Base-by-base conservation (phyloP, 1,140 invertebrate genomes). In the Capitella teleta region DNA sequence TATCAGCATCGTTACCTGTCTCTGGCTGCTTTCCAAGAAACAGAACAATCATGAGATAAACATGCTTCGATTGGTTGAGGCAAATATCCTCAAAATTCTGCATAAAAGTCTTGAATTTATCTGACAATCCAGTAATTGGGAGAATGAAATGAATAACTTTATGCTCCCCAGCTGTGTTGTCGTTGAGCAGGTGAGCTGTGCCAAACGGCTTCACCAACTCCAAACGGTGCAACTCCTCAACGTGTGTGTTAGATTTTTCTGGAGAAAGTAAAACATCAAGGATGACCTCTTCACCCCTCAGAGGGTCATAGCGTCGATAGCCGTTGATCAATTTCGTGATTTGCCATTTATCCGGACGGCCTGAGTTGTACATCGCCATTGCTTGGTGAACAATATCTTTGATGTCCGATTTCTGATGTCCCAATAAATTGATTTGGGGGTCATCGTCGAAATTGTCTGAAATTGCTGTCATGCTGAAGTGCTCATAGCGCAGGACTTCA, bases 41-140 rank as follows among this genome's bases (percentile, higher is more conserved):
- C 8, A 93, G 74, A 12, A 96, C 79, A 1, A 96, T 75, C 26
- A 84, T 73, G 6, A 97, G 70, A 44, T 78, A 75, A 16, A 85
- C 82, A 58, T 77, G 76, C 65, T 86, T 79, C 55, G 79, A 70
- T 12, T 66, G 71, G 50, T 74, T 74, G 43, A 88, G 60, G 57
- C 86, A 86, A 5, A 87, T 78, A 16, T 83, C 75, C 63, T 90
- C 85, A 67, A 89, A 92, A 61, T 84, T 88, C 40, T 75, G 76
- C 62, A 96, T 76, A 66, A 98, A 98, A 30, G 92, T 76, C 38
- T 80, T 69, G 60, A 96, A 93, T 8, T 81, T 83, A 30, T 80
- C 76, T 50, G 80, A 78, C 42, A 90, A 77, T 0, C 91, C 91
- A 12, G 84, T 78, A 5, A 96, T 74, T 5, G 91, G 89, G n/a